phyloP scores from a whole-genome alignment of 1,140 invertebrate species.

The Aphidius gifuensis region DNA sequence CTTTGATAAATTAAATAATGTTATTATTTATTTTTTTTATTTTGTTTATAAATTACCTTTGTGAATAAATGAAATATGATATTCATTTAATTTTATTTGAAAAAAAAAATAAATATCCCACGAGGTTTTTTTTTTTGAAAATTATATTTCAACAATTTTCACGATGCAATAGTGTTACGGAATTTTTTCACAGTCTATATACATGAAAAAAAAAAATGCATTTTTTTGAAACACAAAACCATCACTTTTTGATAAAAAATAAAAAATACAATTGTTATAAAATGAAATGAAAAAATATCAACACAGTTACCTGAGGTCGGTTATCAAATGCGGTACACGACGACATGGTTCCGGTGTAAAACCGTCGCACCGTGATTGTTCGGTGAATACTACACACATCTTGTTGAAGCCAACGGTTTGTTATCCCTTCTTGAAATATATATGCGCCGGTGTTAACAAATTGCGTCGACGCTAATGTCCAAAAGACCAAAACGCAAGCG shows the following conservation, averaged over 20 bases:
- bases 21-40: too few species aligned
- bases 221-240: background rate
- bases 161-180: too few species aligned
- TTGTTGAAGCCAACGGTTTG: constrained; percentile 36
- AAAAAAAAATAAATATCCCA: too few species aligned
- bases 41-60: too few species aligned
- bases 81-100: too few species aligned
- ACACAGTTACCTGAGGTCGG: constrained; percentile 50
- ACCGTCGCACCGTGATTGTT: constrained; percentile 49
- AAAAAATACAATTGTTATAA: constrained; percentile 10
- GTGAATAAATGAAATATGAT: too few species aligned
- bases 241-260: constrained; percentile 1
- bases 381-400: constrained; percentile 45
- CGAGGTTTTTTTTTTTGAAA: too few species aligned
- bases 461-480: constrained; percentile 48
- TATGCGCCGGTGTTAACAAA: constrained; percentile 25
- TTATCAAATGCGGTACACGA: constrained; percentile 48
- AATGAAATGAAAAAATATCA: constrained; percentile 3
- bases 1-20: too few species aligned
- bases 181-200: background rate
- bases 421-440: background rate
- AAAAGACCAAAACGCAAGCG: constrained; percentile 42
- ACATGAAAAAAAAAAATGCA: too few species aligned
- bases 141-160: too few species aligned
- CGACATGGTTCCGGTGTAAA: constrained; percentile 41